Evolutionary conservation across 2,797 vertebrate genomes (phyloP).

Genomic region (Stomatorhinus walkeri): DNA sequence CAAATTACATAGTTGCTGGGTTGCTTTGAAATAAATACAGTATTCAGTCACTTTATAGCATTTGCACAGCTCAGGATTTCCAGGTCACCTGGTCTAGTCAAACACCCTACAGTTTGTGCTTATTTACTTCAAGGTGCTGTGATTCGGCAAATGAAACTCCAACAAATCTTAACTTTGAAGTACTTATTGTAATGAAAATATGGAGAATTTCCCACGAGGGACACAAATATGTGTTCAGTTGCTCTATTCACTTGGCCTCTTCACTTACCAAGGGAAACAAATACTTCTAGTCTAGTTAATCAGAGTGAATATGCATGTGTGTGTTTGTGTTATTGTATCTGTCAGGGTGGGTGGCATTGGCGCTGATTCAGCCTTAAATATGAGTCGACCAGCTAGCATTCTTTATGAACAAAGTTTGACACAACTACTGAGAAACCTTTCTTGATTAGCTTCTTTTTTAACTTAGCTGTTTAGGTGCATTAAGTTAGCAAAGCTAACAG

Average conservation of each 20-base stretch:
- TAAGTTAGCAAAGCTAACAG: neutral
- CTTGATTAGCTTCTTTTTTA: neutral
- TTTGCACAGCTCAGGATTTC: neutral
- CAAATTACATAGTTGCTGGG: neutral
- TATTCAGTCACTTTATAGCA: neutral
- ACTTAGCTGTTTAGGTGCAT: neutral
- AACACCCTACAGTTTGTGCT: constrained; percentile 11
- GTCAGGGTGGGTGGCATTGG: neutral
- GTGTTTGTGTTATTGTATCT: neutral
- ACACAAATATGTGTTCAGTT: constrained; percentile 38
- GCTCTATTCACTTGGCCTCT: constrained; percentile 36
- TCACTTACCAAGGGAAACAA: constrained; percentile 23
- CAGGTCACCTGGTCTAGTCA: constrained; percentile 8
- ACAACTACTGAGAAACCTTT: neutral
- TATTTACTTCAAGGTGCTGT: neutral
- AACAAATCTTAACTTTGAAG: neutral
- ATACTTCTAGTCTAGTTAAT: neutral
- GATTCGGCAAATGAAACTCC: neutral
- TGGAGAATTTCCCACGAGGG: constrained; percentile 21
- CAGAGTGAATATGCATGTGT: neutral
- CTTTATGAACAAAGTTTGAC: neutral
- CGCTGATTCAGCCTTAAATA: no score
- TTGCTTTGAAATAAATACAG: neutral
- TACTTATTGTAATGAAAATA: constrained; percentile 14
- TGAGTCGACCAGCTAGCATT: neutral